Conservation (phyloP, 2,113 vertebrate genomes). For the Smithornis capensis region DNA sequence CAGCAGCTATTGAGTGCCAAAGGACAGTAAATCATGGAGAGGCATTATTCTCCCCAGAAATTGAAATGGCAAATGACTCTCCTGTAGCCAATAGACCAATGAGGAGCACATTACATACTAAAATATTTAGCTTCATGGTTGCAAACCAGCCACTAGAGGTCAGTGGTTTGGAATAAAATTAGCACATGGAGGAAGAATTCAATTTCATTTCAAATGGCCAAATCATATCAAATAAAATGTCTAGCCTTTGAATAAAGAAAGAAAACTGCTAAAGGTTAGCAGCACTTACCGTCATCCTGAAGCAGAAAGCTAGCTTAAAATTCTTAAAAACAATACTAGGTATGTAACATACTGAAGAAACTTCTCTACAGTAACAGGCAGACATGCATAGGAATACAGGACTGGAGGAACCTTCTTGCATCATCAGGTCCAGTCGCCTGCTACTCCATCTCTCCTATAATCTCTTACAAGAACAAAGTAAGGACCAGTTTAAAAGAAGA, state of each 20-base stretch:
- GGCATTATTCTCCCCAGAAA: not conserved
- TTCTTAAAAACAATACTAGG: not conserved
- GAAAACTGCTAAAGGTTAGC: not conserved
- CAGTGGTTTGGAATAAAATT: conserved; percentile 5
- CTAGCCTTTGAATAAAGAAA: not conserved
- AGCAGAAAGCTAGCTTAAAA: not conserved
- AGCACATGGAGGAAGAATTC: not conserved
- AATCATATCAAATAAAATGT: not conserved
- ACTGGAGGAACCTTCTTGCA: not conserved
- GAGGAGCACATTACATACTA: not conserved
- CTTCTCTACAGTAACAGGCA: not conserved
- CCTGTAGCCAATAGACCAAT: not conserved
- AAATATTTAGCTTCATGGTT: not conserved
- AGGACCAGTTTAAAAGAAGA: not conserved
- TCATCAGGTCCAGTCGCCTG: not conserved
- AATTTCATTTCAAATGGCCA: not conserved
- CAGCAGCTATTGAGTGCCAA: not conserved
- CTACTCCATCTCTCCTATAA: not conserved
- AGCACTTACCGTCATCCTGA: not conserved
- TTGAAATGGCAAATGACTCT: not conserved
- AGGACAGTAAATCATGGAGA: not conserved
- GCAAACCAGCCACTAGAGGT: conserved; percentile 36
- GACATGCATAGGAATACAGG: not conserved
- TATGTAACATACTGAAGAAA: not conserved
- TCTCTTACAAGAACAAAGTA: not conserved